phyloP scores from a whole-genome alignment of 2,888 invertebrate genomes.

The Mythimna lalbum region DNA sequence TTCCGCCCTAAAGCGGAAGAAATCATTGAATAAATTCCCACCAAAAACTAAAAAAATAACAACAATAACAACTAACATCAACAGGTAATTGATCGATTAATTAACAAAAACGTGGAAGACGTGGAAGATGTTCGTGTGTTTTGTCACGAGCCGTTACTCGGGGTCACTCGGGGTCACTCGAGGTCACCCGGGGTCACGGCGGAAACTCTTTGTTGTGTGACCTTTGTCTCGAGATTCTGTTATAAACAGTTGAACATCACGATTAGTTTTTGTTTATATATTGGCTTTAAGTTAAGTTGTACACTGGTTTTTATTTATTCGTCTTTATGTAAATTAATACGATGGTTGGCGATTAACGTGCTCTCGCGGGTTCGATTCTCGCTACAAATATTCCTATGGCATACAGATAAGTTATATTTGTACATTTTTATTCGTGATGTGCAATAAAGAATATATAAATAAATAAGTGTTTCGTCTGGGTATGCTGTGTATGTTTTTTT shows the following conservation, averaged over 20 bases:
- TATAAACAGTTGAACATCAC: slow-evolving; percentile 27
- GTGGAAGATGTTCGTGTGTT: slow-evolving; percentile 50
- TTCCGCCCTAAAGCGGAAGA: too few species aligned
- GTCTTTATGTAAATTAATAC: background rate
- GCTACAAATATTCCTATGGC: too few species aligned
- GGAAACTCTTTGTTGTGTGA: slow-evolving; percentile 31
- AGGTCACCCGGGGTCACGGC: slow-evolving; percentile 25
- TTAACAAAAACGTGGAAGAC: slow-evolving; percentile 52
- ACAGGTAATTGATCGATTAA: slow-evolving; percentile 18
- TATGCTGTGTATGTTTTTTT: too few species aligned
- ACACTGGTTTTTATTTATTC: background rate
- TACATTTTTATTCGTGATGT: too few species aligned
- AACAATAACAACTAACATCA: slow-evolving; percentile 2
- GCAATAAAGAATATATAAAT: too few species aligned
- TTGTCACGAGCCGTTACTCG: slow-evolving; percentile 48
- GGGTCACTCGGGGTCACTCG: slow-evolving; percentile 6
- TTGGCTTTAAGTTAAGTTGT: background rate
- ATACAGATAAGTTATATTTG: too few species aligned
- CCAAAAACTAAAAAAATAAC: too few species aligned
- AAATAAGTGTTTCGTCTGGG: too few species aligned
- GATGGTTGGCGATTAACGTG: too few species aligned
- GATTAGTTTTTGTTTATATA: slow-evolving; percentile 22
- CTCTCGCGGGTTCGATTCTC: too few species aligned
- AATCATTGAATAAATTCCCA: too few species aligned
- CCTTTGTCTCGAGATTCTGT: slow-evolving; percentile 16